Evolutionary conservation across 2,113 vertebrate species (phyloP), one percentile per base, ranked within the genome.

Genomic region (Lonchura striata): DNA sequence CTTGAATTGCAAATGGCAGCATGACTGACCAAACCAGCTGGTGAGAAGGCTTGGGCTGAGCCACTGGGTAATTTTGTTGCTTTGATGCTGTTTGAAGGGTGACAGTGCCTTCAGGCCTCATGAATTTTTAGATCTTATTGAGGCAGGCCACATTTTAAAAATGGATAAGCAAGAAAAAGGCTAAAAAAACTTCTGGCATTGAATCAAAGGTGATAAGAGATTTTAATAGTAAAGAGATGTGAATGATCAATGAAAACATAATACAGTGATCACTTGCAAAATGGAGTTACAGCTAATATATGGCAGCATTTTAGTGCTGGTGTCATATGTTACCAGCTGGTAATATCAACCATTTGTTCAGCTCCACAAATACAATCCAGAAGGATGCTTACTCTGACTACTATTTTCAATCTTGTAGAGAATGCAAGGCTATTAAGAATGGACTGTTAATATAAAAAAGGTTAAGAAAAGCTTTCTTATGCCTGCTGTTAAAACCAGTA

Each of bases 301-400:
- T 47, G 77, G 30, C 72, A 88, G 56, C 47, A 78, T 91, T 86
- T 92, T 81, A 75, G 72, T 39, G 63, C 10, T 72, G 46, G 30
- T 81, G 50, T 96, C 68, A 47, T 37, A 37, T 66, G 23, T 86
- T 93, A 94, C 86, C 65, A 94, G 76, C 70, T 79, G 56, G 61
- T 93, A 88, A 91, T 83, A 83, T 59, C 68, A 94, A 90, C 54
- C 80, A 88, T 71, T 95, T 92, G 50, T 81, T 86, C 91, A 88
- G 42, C 65, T 89, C 41, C 25, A 64, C 35, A 92, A 94, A 92
- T 47, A 79, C 37, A 93, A 71, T 77, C 72, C 79, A 95, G 92
- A 92, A 95, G 35, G 54, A 88, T 75, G 35, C 61, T 64, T 74
- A 52, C 44, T 71, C 47, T 78, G 42, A 65, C 35, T 66, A 46